These are phyloP conservation scores for Mechanitis messenoides DNA, from an alignment of 2,888 invertebrate species.

Conservation along the genomic window DNA sequence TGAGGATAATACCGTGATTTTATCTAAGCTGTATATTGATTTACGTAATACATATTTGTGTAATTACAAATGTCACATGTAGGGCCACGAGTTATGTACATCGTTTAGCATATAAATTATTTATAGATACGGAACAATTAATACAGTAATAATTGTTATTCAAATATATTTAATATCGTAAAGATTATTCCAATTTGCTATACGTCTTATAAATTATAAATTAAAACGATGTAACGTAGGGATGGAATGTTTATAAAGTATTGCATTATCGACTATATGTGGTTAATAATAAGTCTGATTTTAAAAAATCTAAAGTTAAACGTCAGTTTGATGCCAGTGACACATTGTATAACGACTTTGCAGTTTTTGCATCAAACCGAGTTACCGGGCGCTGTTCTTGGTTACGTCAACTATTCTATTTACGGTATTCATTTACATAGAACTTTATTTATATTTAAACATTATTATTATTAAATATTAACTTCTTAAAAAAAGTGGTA, in stretches of 20 bases:
- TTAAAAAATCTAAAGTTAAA: not conserved
- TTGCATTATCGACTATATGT: not conserved
- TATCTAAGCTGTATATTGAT: not conserved
- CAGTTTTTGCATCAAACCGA: conserved; percentile 23
- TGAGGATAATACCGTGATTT: not conserved
- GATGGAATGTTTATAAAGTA: not conserved
- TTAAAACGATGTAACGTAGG: not conserved
- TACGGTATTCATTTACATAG: conserved; percentile 23
- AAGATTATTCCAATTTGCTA: conserved; percentile 1
- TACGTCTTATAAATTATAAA: not conserved
- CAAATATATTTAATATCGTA: no score
- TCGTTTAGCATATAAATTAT: no score
- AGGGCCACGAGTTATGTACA: no score
- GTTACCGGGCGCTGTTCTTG: conserved; percentile 12
- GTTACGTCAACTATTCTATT: conserved; percentile 26
- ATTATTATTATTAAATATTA: not conserved
- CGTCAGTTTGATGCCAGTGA: conserved; percentile 21
- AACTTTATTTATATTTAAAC: not conserved
- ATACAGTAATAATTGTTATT: no score
- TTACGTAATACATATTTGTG: no score
- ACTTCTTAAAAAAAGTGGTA: no score
- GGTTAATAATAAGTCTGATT: not conserved
- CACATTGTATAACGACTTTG: conserved; percentile 41
- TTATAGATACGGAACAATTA: no score
- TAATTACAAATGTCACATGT: no score